Evolutionary conservation across 2,797 vertebrate species (phyloP), one percentile per base, ranked within the genome.

Genomic region (Diceros bicornis): DNA sequence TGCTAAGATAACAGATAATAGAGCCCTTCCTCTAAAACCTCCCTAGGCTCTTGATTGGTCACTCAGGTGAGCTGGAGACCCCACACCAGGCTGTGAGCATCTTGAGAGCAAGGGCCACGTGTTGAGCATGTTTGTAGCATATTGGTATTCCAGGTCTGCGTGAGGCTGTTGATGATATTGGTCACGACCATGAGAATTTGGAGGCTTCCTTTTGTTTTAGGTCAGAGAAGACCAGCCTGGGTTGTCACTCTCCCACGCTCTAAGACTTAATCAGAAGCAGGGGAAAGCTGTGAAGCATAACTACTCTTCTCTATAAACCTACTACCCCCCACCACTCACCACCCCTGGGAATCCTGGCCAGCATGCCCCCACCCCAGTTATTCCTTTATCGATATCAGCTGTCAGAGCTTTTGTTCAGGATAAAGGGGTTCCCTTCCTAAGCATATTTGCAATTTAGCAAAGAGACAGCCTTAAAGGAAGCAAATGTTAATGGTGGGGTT

Each of bases 311-410:
- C 83, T 72, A 16, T 86, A 78, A 96, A 96, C 7, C 77, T 78
- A 20, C 50, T 55, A 25, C 21, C 77, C 47, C 47, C 55, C 3
- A 27, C 37, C 89, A 34, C 71, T 89, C 81, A 81, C n/a, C 47
- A 17, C 0, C 4, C 68, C 5, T 64, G 59, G 78, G 83, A 93
- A 82, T 37, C 57, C 68, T 21, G 6, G 66, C n/a, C 55, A 71
- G 75, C 37, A n/a, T 55, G 16, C 55, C 47, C 87, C 92, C 59
- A 69, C n/a, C 13, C 20, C 20, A 55, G 29, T 50, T 34, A 66
- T 50, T 94, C 7, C 27, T 85, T 79, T 83, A 93, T 92, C 94
- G 75, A n/a, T 57, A 64, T 93, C 95, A 79, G 69, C 89, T 79
- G 47, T 89, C 61, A 57, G 44, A 91, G 57, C 77, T 91, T 96